phyloP scores from a whole-genome alignment of 2,797 vertebrate species.

The Podarcis siculus region DNA sequence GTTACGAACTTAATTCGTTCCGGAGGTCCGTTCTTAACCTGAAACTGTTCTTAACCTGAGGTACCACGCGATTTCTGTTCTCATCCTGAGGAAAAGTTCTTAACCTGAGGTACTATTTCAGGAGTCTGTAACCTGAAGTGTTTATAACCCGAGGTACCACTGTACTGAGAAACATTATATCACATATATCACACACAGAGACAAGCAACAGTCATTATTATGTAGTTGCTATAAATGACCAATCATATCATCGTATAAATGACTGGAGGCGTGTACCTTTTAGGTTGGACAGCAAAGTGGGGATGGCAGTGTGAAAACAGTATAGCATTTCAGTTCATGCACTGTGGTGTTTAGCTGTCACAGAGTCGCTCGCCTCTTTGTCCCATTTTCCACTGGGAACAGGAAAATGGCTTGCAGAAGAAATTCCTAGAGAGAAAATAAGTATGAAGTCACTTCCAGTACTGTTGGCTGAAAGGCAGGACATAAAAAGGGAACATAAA shows the following conservation, averaged over 20 bases:
- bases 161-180: rapidly evolving
- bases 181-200: not conserved
- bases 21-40: no score
- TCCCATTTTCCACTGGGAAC: not conserved
- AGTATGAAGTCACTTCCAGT: not conserved
- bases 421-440: not conserved
- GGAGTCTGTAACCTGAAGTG: no score
- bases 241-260: not conserved
- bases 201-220: not conserved
- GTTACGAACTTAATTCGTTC: no score
- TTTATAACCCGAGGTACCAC: no score
- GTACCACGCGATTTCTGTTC: no score
- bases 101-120: no score
- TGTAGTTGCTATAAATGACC: not conserved
- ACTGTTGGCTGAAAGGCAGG: not conserved
- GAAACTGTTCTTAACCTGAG: no score
- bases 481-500: not conserved
- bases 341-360: not conserved
- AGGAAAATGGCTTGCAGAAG: conserved; percentile 10
- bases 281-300: not conserved
- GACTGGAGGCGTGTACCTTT: not conserved
- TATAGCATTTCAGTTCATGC: rapidly evolving
- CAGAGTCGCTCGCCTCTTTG: rapidly evolving
- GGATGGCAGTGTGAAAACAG: no score
- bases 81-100: no score